A percentile compares a stretch with the other conserved stretches of the same genome.
Conservation (phyloP, 2,113 vertebrate species). For the Fukomys damarensis region DNA sequence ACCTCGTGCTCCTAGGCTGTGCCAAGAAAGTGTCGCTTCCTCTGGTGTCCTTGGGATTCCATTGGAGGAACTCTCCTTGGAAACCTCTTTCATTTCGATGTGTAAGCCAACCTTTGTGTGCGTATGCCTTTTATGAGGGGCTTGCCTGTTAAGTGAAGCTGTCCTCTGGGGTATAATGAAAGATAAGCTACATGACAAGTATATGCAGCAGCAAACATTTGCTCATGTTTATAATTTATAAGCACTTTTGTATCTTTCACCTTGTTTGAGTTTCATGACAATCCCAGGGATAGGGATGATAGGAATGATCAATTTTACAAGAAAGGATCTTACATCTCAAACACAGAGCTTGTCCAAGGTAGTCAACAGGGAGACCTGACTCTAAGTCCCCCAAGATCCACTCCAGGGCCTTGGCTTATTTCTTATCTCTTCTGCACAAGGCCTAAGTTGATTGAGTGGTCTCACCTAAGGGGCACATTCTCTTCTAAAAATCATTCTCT, state of each 20-base stretch:
- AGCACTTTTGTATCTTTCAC: not conserved
- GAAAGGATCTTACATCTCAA: not conserved
- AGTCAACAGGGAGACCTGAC: not conserved
- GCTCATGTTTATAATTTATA: not conserved
- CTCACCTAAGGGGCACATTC: not conserved
- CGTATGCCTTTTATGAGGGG: accelerated
- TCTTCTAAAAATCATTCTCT: not conserved
- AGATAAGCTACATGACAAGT: not conserved
- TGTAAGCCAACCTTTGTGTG: not conserved
- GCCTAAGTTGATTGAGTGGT: not conserved
- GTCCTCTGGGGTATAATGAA: not conserved
- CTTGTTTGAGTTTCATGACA: not conserved
- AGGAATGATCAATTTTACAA: not conserved
- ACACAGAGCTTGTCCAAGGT: not conserved
- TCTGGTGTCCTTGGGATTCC: not conserved
- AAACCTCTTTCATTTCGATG: not conserved
- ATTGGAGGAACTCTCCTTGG: not conserved
- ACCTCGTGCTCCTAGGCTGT: not conserved
- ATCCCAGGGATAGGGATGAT: not conserved
- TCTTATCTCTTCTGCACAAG: not conserved
- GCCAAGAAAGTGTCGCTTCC: not conserved
- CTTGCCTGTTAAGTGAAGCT: not conserved
- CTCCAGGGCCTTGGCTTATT: no score
- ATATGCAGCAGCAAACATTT: accelerated
- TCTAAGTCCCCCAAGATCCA: not conserved